Conservation (phyloP, 2,797 vertebrate genomes). For the Clarias platycephalus region DNA sequence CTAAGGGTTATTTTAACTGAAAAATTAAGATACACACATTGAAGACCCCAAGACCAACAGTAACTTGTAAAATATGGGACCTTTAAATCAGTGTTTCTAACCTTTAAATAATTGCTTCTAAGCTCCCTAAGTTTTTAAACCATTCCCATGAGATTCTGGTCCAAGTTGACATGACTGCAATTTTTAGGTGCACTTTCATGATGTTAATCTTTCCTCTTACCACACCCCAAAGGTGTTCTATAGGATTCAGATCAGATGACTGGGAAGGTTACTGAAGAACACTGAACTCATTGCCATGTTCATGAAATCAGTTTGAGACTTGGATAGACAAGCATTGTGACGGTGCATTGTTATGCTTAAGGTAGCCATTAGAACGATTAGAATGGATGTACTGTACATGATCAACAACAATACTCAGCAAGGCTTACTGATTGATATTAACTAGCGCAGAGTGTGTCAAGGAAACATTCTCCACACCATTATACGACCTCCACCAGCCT, state of each 20-base stretch:
- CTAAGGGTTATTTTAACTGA: too few species aligned
- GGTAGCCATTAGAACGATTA: neutral
- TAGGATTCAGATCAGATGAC: neutral
- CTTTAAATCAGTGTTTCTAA: too few species aligned
- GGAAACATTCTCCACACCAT: neutral
- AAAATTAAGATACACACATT: too few species aligned
- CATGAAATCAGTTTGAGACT: neutral
- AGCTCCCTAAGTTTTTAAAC: too few species aligned
- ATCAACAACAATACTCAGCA: neutral
- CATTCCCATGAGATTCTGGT: too few species aligned
- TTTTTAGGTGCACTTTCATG: neutral
- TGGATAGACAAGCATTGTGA: neutral
- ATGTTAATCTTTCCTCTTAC: neutral
- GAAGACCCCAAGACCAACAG: too few species aligned
- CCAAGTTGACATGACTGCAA: too few species aligned
- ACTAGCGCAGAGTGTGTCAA: neutral
- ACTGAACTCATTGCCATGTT: neutral
- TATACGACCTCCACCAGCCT: neutral
- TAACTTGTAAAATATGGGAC: too few species aligned
- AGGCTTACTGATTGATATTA: neutral
- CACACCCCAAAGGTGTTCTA: neutral
- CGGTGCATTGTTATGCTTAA: neutral
- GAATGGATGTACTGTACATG: neutral
- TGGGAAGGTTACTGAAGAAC: neutral
- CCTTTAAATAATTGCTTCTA: too few species aligned